Evolutionary conservation across 2,888 invertebrate species (phyloP), one percentile per base, ranked within the genome.

Genomic region (Diplazon laetatorius): DNA sequence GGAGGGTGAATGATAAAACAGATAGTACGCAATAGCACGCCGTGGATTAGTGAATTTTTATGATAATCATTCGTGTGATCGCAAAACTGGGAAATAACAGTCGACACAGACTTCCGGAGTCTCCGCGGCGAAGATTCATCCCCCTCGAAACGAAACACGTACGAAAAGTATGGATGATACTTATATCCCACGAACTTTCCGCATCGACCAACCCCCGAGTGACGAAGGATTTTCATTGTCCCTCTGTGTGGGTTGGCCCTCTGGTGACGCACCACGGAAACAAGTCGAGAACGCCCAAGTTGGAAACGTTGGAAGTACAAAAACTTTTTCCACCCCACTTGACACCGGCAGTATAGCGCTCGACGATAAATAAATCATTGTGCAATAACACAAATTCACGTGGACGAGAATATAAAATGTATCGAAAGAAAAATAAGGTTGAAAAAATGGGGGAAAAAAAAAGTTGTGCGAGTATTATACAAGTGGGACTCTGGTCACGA

Each of bases 41-140:
- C n/a, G 70, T 60, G 85, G 82, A 86, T 86, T 83, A 84, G 85
- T 82, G 82, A 76, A 88, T 85, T 87, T 87, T 88, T 87, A 88
- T 87, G 88, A 78, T 85, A 86, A 89, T 87, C 80, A 59, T 9
- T 5, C 12, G 9, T 46, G 16, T 46, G 48, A 22, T 66, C 55
- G 55, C 18, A 62, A 77, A 80, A 81, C 73, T 70, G 46, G 72
- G 78, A 77, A 81, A 81, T 80, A n/a, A n/a, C n/a, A n/a, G n/a
- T 80, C 80, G 81, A 76, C n/a, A n/a, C n/a, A n/a, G 68, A 80
- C 60, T 74, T 74, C 78, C 66, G 62, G 48, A 30, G 9, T 46
- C 25, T 52, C 42, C 69, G 52, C n/a, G n/a, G n/a, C n/a, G 39
- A 66, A 71, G 55, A 78, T 14, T 46, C 50, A 78, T 71, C 30